Evolutionary conservation across 1,140 invertebrate genomes (phyloP).

Genomic region (Hermatobates lingyangjiaoensis): DNA sequence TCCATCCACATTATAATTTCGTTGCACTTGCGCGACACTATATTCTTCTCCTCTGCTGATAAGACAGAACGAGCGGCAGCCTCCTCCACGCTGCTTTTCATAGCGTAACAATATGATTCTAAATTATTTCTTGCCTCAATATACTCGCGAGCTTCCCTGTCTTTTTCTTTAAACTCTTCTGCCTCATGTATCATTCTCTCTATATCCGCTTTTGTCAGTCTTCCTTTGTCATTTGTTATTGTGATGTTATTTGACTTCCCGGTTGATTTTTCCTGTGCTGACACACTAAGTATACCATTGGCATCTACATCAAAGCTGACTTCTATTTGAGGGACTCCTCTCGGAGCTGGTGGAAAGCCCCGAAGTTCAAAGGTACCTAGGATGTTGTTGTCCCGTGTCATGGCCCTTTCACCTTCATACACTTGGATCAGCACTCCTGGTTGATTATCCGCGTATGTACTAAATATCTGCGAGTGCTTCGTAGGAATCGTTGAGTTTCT

Average conservation of each 20-base stretch:
- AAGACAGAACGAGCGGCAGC: constrained; percentile 83
- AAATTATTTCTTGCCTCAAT: constrained; percentile 76
- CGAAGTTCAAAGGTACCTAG: constrained; percentile 68
- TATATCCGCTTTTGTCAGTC: constrained; percentile 89
- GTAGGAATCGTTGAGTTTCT: constrained; percentile 91
- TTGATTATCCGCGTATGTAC: constrained; percentile 91
- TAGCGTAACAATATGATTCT: constrained; percentile 92
- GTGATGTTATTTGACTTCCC: constrained; percentile 96
- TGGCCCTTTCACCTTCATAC: constrained; percentile 80
- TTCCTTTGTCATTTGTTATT: constrained; percentile 94
- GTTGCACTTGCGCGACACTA: constrained; percentile 64
- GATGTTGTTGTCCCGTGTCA: constrained; percentile 84
- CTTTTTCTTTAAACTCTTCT: constrained; percentile 83
- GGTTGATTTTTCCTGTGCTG: constrained; percentile 75
- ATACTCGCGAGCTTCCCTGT: constrained; percentile 72
- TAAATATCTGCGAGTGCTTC: constrained; percentile 90
- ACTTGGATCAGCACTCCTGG: constrained; percentile 76
- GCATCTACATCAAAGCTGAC: constrained; percentile 82
- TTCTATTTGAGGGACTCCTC: constrained; percentile 84
- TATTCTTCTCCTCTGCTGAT: constrained; percentile 64
- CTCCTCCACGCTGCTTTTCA: constrained; percentile 81
- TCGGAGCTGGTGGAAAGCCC: constrained; percentile 83
- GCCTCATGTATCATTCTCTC: constrained; percentile 94
- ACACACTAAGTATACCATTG: constrained; percentile 75
- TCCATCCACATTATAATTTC: constrained; percentile 90